Evolutionary conservation across 2,113 vertebrate species (phyloP).

Genomic region (Malurus elegans): DNA sequence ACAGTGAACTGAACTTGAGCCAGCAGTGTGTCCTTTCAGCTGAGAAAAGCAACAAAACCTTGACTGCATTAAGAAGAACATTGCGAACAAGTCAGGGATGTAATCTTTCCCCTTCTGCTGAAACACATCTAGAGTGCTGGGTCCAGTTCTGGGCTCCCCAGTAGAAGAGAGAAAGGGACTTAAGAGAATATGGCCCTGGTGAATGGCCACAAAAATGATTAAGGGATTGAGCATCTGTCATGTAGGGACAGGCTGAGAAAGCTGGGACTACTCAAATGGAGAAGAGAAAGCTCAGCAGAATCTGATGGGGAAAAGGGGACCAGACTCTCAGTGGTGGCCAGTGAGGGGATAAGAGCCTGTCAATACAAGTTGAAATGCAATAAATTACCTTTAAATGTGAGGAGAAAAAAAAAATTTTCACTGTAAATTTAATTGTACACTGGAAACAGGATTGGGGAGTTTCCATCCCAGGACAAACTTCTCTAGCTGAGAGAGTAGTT

Average conservation of each 20-base stretch:
- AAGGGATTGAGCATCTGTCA: not conserved
- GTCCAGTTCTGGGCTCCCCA: not conserved
- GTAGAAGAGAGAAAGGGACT: not conserved
- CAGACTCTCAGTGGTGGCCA: not conserved
- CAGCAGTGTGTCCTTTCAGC: not conserved
- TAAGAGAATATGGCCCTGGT: not conserved
- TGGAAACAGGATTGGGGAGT: not conserved
- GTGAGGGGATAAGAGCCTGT: not conserved
- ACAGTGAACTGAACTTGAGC: not conserved
- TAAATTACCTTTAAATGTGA: not conserved
- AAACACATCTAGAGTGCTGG: not conserved
- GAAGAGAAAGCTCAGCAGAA: not conserved
- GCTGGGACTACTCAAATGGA: not conserved
- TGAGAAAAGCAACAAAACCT: not conserved
- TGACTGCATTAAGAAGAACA: not conserved
- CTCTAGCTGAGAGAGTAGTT: too few relatives aligned
- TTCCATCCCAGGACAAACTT: not conserved
- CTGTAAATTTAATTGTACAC: not conserved
- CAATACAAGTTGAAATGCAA: not conserved
- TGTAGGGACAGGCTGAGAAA: not conserved
- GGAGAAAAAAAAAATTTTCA: not conserved
- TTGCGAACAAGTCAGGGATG: not conserved
- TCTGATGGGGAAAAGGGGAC: not conserved
- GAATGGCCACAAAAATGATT: not conserved
- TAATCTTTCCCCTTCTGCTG: not conserved